A percentile compares a stretch with the other conserved stretches of the same genome.
Evolutionary conservation across 2,113 vertebrate species (phyloP).

Genomic region (Shinisaurus crocodilurus): DNA sequence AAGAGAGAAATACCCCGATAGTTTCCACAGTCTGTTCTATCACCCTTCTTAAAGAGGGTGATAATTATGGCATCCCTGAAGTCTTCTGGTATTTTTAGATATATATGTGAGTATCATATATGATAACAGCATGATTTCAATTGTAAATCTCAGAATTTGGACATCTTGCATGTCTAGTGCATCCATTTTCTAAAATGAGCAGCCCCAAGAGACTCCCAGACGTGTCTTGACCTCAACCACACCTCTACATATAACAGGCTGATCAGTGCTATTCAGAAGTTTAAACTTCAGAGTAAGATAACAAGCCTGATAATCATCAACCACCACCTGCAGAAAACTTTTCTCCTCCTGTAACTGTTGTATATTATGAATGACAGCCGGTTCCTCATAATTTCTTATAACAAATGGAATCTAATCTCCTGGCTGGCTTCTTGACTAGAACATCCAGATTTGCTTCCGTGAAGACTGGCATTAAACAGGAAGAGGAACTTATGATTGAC

Average conservation of each 20-base stretch:
- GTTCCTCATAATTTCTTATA: not conserved
- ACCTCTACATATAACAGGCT: not conserved
- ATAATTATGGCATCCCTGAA: no score
- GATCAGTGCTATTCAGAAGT: not conserved
- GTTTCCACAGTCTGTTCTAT: no score
- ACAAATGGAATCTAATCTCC: not conserved
- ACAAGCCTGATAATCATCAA: not conserved
- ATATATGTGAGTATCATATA: not conserved
- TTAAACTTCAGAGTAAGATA: not conserved
- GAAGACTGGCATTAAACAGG: not conserved
- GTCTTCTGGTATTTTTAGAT: no score
- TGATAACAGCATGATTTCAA: not conserved
- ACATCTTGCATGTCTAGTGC: not conserved
- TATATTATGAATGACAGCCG: not conserved
- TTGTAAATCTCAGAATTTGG: not conserved
- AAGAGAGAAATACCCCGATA: no score
- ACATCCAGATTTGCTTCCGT: not conserved
- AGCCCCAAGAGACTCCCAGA: not conserved
- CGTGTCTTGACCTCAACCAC: not conserved
- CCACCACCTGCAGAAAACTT: not conserved
- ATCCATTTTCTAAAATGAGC: not conserved
- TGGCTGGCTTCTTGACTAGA: not conserved
- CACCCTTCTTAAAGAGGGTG: no score
- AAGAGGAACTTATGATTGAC: fast-evolving
- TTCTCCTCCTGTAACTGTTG: not conserved